Conservation (phyloP, 37 sponge, comb jelly and placozoan species). For the Theonella swinhoei region DNA sequence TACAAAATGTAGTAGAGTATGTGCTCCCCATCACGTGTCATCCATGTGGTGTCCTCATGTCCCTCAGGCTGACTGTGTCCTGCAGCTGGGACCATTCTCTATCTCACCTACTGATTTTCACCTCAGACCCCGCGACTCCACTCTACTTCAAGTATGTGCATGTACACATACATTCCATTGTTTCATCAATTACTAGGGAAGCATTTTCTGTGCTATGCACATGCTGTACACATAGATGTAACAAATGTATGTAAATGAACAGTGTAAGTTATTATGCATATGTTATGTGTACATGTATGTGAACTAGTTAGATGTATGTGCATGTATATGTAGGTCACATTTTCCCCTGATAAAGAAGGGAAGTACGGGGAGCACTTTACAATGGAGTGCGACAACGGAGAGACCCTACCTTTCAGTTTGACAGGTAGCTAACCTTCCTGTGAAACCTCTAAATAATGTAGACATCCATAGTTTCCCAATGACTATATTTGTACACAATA, state of each 20-base stretch:
- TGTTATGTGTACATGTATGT: too few relatives aligned
- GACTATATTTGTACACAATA: too few relatives aligned
- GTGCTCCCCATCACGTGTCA: too few relatives aligned
- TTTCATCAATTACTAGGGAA: too few relatives aligned
- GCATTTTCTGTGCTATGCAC: too few relatives aligned
- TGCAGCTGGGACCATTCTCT: slow-evolving; percentile 33
- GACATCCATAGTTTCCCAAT: background rate
- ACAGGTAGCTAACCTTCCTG: slow-evolving; percentile 7
- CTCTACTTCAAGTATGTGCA: background rate
- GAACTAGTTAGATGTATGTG: too few relatives aligned
- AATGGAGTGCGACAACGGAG: slow-evolving; percentile 73
- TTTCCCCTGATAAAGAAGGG: slow-evolving; percentile 35
- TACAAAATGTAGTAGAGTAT: too few relatives aligned
- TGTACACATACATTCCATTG: too few relatives aligned
- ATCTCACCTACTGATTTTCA: slow-evolving; percentile 50
- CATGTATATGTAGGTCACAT: slow-evolving; percentile 44
- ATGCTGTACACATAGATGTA: too few relatives aligned
- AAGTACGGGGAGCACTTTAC: slow-evolving; percentile 20
- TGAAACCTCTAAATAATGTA: background rate
- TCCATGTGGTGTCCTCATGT: too few relatives aligned
- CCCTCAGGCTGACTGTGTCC: background rate
- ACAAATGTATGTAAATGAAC: too few relatives aligned
- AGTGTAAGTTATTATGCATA: too few relatives aligned
- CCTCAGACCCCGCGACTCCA: background rate
- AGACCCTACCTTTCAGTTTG: slow-evolving; percentile 25